Conservation (phyloP, 2,113 vertebrate genomes). For the Thomomys bottae region DNA sequence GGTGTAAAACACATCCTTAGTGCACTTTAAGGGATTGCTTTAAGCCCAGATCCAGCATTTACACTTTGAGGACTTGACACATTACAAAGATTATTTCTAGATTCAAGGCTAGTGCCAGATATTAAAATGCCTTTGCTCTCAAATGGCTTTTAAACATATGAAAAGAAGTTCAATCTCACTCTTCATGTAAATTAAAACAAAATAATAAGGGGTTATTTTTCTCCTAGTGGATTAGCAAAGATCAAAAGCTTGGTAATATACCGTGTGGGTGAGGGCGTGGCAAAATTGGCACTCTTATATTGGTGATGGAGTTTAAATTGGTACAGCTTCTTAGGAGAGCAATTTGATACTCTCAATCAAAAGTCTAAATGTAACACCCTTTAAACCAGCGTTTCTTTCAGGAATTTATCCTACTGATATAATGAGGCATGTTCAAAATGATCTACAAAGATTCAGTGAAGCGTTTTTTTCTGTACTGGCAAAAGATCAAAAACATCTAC, state of each 20-base stretch:
- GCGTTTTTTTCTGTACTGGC: neutral
- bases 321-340: conserved; percentile 32
- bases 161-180: conserved; percentile 67
- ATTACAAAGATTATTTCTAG: conserved; percentile 50
- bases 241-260: conserved; percentile 63
- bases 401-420: conserved; percentile 33
- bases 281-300: conserved; percentile 55
- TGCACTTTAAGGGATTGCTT: neutral
- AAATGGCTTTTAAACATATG: conserved; percentile 67
- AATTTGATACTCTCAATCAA: conserved; percentile 63
- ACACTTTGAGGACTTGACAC: neutral
- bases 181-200: conserved; percentile 69
- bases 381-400: conserved; percentile 34
- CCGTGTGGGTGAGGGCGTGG: conserved; percentile 35
- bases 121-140: conserved; percentile 66
- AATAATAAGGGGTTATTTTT: conserved; percentile 67
- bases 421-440: conserved; percentile 26
- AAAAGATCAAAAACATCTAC: neutral
- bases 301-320: conserved; percentile 56
- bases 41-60: neutral
- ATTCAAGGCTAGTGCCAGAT: conserved; percentile 55
- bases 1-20: neutral
- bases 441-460: neutral
- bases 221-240: conserved; percentile 57
- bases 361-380: conserved; percentile 56